A percentile compares a stretch with the other conserved stretches of the same genome.
These are phyloP conservation scores for Rhegmatorhina hoffmannsi DNA, from an alignment of 2,113 vertebrate species.

Conservation along the genomic window DNA sequence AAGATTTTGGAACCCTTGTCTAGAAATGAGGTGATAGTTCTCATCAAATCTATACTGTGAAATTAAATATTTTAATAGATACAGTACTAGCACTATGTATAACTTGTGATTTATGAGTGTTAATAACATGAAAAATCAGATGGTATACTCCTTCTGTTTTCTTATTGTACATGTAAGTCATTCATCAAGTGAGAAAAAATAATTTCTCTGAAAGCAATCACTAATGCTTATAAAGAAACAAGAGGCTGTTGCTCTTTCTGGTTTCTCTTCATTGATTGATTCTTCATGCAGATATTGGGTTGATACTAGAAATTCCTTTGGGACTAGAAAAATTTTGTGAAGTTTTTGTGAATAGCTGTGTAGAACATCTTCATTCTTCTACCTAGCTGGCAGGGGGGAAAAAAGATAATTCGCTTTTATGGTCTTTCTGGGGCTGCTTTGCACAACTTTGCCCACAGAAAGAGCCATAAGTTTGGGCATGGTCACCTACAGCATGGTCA, in stretches of 20 bases:
- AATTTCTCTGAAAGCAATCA: neutral
- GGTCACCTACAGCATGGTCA: neutral
- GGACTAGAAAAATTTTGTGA: neutral
- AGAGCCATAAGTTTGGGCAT: neutral
- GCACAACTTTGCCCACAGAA: neutral
- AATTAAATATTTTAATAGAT: neutral
- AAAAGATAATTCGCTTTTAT: neutral
- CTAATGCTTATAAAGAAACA: neutral
- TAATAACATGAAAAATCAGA: neutral
- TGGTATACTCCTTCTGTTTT: neutral
- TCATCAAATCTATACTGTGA: neutral
- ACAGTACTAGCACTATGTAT: neutral
- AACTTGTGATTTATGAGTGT: neutral
- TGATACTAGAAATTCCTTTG: neutral
- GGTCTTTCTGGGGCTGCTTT: neutral
- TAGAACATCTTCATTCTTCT: neutral
- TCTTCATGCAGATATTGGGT: neutral
- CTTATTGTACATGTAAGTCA: neutral
- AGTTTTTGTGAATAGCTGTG: neutral
- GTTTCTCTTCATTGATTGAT: neutral
- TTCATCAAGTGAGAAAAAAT: neutral
- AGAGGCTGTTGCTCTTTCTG: neutral
- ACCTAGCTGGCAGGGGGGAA: neutral
- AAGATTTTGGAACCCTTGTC: neutral
- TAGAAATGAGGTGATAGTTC: neutral